A percentile compares a stretch with the other conserved stretches of the same genome.
These are phyloP conservation scores for Morelia viridis DNA, from an alignment of 2,797 vertebrate species.

Conservation along the genomic window DNA sequence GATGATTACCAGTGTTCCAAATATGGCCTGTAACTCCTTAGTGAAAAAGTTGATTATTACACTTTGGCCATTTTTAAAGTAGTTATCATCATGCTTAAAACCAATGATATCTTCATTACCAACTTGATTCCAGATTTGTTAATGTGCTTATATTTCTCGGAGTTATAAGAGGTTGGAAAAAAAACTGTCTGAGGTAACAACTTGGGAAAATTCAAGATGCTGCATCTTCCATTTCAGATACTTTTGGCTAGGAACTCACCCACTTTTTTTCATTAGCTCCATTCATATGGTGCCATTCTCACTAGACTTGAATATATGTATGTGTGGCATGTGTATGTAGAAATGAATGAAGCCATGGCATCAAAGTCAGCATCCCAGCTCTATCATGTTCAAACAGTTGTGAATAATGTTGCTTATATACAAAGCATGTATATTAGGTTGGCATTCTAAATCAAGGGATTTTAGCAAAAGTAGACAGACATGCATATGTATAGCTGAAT, in stretches of 20 bases:
- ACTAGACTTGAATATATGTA: neutral
- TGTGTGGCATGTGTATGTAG: neutral
- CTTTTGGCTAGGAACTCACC: no score
- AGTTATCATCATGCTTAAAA: neutral
- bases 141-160: neutral
- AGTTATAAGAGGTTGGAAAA: neutral
- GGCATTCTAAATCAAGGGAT: neutral
- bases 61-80: neutral
- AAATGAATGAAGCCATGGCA: neutral
- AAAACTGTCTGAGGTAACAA: neutral
- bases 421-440: neutral
- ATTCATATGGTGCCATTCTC: neutral
- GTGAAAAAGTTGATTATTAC: neutral
- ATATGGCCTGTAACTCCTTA: neutral
- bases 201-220: neutral
- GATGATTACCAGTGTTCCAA: neutral
- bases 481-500: neutral
- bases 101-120: neutral
- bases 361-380: neutral
- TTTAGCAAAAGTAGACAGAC: neutral
- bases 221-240: neutral
- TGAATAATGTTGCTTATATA: neutral
- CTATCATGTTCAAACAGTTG: neutral
- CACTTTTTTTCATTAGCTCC: neutral
- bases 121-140: neutral